Conservation (phyloP, 2,888 invertebrate genomes). For the Oxycera nigricornis region DNA sequence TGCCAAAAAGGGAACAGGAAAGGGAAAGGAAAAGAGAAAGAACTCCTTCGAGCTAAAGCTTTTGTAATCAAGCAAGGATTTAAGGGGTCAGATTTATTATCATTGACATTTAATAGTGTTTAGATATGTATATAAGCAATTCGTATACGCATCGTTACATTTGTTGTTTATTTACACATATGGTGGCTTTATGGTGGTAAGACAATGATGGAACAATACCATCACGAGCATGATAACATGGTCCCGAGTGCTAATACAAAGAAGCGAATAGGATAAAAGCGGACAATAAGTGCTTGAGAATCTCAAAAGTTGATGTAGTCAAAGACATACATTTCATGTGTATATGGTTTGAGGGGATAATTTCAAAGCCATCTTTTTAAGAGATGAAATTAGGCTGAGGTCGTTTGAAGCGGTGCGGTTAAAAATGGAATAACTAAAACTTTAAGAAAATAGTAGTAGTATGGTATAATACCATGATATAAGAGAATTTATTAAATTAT, state of each 20-base stretch:
- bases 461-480: no score
- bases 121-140: constrained; percentile 44
- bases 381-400: neutral
- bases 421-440: neutral
- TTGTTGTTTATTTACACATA: constrained; percentile 43
- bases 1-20: no score
- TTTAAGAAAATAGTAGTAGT: neutral
- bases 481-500: no score
- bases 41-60: constrained; percentile 28
- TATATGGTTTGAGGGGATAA: neutral
- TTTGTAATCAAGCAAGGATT: constrained; percentile 42
- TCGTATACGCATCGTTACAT: constrained; percentile 45
- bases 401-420: neutral
- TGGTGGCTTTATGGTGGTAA: constrained; percentile 33
- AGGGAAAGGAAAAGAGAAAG: constrained; percentile 2
- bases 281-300: neutral
- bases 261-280: neutral
- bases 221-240: constrained; percentile 6
- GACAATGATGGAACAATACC: constrained; percentile 26
- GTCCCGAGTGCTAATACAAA: neutral
- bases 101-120: constrained; percentile 46
- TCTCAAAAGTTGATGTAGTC: neutral
- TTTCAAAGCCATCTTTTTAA: neutral
- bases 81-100: constrained; percentile 45
- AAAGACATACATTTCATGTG: neutral